Evolutionary conservation across 1,140 invertebrate genomes (phyloP).

Genomic region (Drosophila tropicalis): DNA sequence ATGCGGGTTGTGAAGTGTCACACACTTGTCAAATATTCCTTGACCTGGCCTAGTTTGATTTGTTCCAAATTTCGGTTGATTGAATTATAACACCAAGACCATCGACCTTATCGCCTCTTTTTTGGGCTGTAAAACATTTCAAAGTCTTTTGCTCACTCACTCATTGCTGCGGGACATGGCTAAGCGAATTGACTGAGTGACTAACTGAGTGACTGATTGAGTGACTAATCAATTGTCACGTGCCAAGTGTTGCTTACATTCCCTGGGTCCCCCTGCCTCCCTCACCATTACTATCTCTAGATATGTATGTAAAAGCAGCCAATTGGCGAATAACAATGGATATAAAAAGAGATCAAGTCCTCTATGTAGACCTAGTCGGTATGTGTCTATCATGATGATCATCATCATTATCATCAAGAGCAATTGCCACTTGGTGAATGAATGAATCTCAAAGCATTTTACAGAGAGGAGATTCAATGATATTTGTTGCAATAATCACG

Average conservation of each 20-base stretch:
- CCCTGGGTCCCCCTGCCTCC: slow-evolving; percentile 39
- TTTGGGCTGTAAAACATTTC: slow-evolving; percentile 40
- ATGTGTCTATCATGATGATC: neutral
- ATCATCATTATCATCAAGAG: neutral
- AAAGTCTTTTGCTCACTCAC: neutral
- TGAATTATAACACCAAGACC: slow-evolving; percentile 10
- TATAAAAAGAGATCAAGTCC: slow-evolving; percentile 37
- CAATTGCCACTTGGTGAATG: neutral
- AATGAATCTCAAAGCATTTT: neutral
- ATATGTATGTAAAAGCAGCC: slow-evolving; percentile 30
- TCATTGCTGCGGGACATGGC: neutral
- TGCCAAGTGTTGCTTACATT: slow-evolving; percentile 41
- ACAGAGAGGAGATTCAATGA: no score
- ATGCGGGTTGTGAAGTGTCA: no score
- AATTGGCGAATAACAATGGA: slow-evolving; percentile 48
- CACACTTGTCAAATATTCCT: slow-evolving; percentile 6
- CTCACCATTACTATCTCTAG: no score
- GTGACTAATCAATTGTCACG: slow-evolving; percentile 71
- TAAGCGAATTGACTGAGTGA: neutral
- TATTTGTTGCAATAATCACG: no score
- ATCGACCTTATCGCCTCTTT: slow-evolving; percentile 17
- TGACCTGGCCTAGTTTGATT: slow-evolving; percentile 12
- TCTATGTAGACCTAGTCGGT: slow-evolving; percentile 4
- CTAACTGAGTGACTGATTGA: slow-evolving; percentile 28
- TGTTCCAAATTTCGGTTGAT: neutral